Base-by-base conservation (phyloP, 2,888 invertebrate species). In the Julus scanicus region DNA sequence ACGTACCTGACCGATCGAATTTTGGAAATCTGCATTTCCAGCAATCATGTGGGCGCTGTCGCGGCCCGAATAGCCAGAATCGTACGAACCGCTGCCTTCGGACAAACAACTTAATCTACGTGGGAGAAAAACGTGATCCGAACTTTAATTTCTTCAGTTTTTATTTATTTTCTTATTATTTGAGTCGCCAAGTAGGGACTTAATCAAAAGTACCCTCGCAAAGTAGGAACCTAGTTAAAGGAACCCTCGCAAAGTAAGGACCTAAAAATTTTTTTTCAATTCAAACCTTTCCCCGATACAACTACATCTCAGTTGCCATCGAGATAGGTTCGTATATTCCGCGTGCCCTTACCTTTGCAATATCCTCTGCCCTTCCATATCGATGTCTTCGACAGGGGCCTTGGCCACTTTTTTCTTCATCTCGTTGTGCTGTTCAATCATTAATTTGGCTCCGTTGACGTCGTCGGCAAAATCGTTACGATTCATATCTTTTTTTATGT, bases 391-490 rank as follows among this genome's bases (percentile, higher is more conserved):
- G 44, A 99, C 96, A 15, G 98, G 98, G 89, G 98, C 95, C 92
- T 97, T 97, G 91, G 96, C 95, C 88, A 99, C 97, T 91, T 97
- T 96, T 92, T 97, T 97, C 93, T 97, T 97, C 94, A 99, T 96
- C 92, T 97, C 97, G 90, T 96, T 96, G 93, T 99, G 99, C 89
- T 97, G 94, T 92, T 99, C 98, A 89, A 99, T 96, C 89, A 97
- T 96, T 90, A 96, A 95, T 91, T 98, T 96, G 29, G 99, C 98
- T 87, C 97, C 96, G 88, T 95, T 95, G 39, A 98, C 97, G 93
- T 99, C 98, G 91, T 98, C 97, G 0, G 99, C 98, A 91, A 98
- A 97, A 91, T 98, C 98, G 90, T 97, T 97, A 90, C 97, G 95
- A 88, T 96, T 96, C 88, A 99, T 94, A 92, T 98, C 98, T 92